Evolutionary conservation across 1,140 invertebrate species (phyloP).

Genomic region (Paraescarpia echinospica): DNA sequence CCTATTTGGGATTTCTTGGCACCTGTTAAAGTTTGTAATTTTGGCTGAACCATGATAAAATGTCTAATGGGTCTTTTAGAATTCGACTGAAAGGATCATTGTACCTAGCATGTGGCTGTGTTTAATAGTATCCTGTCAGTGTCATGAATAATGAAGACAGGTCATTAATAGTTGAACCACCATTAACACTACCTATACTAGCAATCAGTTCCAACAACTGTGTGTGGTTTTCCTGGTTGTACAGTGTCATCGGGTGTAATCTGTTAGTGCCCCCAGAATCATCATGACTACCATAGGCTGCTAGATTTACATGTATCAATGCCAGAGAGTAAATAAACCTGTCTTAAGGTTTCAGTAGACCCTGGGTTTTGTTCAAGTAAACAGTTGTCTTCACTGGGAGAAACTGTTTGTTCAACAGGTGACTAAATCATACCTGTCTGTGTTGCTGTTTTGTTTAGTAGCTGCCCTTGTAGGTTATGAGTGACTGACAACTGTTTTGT

Average conservation of each 20-base stretch:
- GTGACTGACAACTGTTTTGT: neutral
- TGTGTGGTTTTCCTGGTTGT: neutral
- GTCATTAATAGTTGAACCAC: neutral
- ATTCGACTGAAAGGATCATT: neutral
- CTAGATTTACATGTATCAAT: too few species aligned
- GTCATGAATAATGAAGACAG: neutral
- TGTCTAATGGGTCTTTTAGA: neutral
- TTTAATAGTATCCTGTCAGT: neutral
- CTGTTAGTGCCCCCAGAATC: neutral
- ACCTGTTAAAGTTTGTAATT: neutral
- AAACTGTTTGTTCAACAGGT: neutral
- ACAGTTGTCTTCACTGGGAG: neutral
- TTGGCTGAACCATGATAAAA: neutral
- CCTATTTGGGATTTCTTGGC: neutral
- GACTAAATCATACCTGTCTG: neutral
- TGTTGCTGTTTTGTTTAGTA: neutral
- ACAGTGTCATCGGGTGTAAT: neutral
- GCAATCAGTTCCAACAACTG: neutral
- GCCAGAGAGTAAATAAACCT: neutral
- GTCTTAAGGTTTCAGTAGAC: neutral
- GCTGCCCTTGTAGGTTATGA: neutral
- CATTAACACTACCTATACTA: neutral
- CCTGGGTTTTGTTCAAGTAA: neutral
- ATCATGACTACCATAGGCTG: too few species aligned
- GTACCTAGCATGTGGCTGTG: neutral